Evolutionary conservation across 2,113 vertebrate species (phyloP).

Genomic region (Melanotaenia duboulayi): DNA sequence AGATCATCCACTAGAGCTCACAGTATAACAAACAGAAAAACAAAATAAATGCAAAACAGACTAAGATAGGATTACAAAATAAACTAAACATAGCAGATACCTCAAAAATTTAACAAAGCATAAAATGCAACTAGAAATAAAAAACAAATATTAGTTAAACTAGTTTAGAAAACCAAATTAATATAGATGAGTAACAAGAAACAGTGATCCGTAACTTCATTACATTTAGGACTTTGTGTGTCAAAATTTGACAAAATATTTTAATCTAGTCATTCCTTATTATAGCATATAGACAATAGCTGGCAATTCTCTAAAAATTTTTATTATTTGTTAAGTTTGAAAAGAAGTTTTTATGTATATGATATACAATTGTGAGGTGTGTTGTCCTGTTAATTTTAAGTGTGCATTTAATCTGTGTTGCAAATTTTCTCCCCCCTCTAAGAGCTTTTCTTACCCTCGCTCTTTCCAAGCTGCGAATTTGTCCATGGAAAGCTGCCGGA

Average conservation of each 20-base stretch:
- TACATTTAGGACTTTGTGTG: not conserved
- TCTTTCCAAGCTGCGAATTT: conserved; percentile 98
- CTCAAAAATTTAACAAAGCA: not conserved
- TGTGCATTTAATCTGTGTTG: not conserved
- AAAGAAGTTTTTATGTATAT: not conserved
- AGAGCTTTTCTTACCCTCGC: conserved; percentile 87
- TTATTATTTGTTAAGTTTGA: no score
- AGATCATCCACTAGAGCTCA: no score
- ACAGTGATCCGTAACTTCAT: not conserved
- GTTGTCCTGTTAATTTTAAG: not conserved
- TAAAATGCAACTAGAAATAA: no score
- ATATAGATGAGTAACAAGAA: not conserved
- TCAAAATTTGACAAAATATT: not conserved
- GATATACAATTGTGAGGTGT: not conserved
- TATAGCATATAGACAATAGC: not conserved
- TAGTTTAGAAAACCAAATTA: no score
- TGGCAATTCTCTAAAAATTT: not conserved
- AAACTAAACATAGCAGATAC: not conserved
- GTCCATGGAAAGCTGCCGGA: conserved; percentile 97
- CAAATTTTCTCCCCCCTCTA: no score
- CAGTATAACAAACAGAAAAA: no score
- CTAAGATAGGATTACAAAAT: no score
- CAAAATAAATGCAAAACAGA: no score
- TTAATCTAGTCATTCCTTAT: no score
- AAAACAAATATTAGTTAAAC: no score